Conservation (phyloP, 2,113 vertebrate genomes). For the Kobus ellipsiprymnus region DNA sequence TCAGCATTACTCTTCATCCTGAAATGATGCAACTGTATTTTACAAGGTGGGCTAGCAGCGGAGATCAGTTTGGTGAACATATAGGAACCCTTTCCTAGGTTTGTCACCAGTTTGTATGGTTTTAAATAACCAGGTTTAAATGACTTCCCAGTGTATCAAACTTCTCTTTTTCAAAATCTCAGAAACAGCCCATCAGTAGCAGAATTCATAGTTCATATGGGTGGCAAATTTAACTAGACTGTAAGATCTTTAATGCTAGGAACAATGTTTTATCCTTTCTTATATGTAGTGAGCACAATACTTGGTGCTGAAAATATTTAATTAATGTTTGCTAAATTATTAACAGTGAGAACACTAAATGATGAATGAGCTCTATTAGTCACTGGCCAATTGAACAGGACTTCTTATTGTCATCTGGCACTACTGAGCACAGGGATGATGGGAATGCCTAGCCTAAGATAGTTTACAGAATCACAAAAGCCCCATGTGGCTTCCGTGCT, state of each 20-base stretch:
- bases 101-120: not conserved
- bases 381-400: not conserved
- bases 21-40: not conserved
- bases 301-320: not conserved
- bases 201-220: not conserved
- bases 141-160: not conserved
- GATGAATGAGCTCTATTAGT: not conserved
- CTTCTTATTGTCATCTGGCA: not conserved
- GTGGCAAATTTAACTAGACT: not conserved
- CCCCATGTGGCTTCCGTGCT: not conserved
- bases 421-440: not conserved
- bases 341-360: not conserved
- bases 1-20: not conserved
- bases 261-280: not conserved
- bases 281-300: not conserved
- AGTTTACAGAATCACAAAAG: not conserved
- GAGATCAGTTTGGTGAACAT: not conserved
- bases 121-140: not conserved
- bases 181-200: not conserved
- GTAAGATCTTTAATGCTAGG: not conserved
- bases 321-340: slow-evolving; percentile 1
- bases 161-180: not conserved
- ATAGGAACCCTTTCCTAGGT: not conserved
- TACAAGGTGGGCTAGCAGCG: not conserved
- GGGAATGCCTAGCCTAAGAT: not conserved